Evolutionary conservation across 2,797 vertebrate genomes (phyloP).

Genomic region (Falco novaeseelandiae): DNA sequence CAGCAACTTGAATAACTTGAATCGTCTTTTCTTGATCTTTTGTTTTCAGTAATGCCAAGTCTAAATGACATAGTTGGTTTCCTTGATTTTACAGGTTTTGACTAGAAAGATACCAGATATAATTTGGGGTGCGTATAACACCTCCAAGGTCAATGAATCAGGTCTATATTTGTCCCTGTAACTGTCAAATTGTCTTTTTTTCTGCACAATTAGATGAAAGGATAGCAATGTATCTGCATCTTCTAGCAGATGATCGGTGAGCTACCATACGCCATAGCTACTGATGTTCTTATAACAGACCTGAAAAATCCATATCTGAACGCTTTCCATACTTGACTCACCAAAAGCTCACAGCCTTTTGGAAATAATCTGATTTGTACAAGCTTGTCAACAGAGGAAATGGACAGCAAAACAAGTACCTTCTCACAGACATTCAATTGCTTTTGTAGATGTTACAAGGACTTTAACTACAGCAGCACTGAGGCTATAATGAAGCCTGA

Average conservation of each 20-base stretch:
- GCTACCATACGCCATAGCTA: not conserved
- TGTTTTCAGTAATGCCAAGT: not conserved
- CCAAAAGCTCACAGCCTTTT: not conserved
- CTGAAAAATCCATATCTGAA: not conserved
- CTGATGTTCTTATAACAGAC: not conserved
- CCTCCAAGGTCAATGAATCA: not conserved
- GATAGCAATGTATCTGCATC: not conserved
- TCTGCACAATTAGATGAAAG: not conserved
- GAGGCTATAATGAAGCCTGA: conserved; percentile 56
- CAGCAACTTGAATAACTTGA: not conserved
- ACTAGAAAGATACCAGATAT: not conserved
- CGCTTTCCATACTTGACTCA: not conserved
- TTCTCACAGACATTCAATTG: conserved; percentile 2
- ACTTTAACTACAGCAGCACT: conserved; percentile 62
- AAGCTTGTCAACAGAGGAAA: conserved; percentile 1
- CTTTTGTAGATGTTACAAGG: not conserved
- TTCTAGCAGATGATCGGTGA: not conserved
- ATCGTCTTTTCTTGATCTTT: not conserved
- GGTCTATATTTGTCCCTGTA: not conserved
- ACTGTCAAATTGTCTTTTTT: not conserved
- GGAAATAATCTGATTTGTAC: conserved; percentile 37
- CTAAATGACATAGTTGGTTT: not conserved
- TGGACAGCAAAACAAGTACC: conserved; percentile 43
- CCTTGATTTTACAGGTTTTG: conserved; percentile 5
- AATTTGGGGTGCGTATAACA: not conserved